Evolutionary conservation across 2,113 vertebrate genomes (phyloP), one percentile per base, ranked within the genome.

Genomic region (Cariama cristata): DNA sequence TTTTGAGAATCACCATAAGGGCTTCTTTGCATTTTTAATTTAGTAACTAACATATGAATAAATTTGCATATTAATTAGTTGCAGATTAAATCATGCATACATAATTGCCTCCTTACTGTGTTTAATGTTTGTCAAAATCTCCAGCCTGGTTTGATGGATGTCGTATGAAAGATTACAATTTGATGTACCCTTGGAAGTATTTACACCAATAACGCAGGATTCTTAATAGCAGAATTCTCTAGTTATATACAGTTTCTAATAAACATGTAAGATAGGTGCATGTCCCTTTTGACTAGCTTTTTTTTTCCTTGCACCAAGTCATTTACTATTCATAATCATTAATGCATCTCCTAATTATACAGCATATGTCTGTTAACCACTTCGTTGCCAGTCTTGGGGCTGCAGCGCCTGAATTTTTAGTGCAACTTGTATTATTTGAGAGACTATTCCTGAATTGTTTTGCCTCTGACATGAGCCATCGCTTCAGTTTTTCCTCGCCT

Each of bases 1-100:
- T 99, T 99, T 99, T 98, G 98, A 99, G 99, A 99, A 99, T 99
- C 99, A 99, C 99, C 99, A 99, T 99, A 99, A 99, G 99, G 99
- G 98, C 99, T 99, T 99, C 99, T 99, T 99, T 99, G 99, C 99
- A 99, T 99, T 99, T 99, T 99, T 99, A 99, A 99, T 99, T 99
- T 99, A 99, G 99, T 99, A 99, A 99, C 99, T 99, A 99, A 99
- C 99, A 99, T 99, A 99, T 99, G 99, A 99, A 99, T 99, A 99
- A 98, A 99, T 99, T 99, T 99, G 99, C 99, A 99, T 99, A 99
- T 99, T 99, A 99, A 99, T 99, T 98, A 99, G 99, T 99, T 99
- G 99, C 99, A 99, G 99, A 99, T 99, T 99, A 99, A 99, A 99
- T 99, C 99, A 99, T 99, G 99, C 99, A 99, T 99, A 99, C 99